Conservation (phyloP, 2,888 invertebrate species). For the Graphium colonna region DNA sequence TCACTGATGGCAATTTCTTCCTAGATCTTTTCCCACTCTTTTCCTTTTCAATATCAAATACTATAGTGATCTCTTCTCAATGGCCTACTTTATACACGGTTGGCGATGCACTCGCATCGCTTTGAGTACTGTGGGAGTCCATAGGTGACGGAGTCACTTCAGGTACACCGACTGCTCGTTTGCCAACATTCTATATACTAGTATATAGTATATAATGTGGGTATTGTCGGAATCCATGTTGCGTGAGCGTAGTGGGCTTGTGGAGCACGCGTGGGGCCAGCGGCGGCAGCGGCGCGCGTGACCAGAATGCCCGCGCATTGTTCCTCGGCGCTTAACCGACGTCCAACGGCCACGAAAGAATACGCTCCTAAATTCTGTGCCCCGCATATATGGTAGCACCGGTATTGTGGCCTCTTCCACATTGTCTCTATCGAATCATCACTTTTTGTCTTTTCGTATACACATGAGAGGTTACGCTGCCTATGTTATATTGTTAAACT, state of each 20-base stretch:
- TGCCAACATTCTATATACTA: no score
- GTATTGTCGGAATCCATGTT: neutral
- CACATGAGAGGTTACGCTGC: no score
- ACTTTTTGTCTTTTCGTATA: neutral
- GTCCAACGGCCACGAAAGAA: neutral
- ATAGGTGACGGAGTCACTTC: no score
- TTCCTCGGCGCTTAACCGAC: neutral
- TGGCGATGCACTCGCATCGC: no score
- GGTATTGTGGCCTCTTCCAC: neutral
- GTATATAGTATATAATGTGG: neutral
- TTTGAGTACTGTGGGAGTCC: no score
- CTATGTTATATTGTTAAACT: no score
- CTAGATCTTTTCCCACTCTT: no score
- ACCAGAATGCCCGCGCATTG: neutral
- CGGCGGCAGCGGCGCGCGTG: conserved; percentile 11
- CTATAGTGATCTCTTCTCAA: no score
- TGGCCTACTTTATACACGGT: no score
- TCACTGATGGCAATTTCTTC: no score
- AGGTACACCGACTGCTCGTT: no score
- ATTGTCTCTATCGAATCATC: neutral
- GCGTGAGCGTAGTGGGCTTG: conserved; percentile 15
- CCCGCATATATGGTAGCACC: neutral
- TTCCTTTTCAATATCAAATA: no score
- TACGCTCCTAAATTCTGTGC: neutral
- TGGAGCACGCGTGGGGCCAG: conserved; percentile 10